These are phyloP conservation scores for Drosophila antonietae DNA, from an alignment of 2,888 invertebrate genomes.

Conservation along the genomic window DNA sequence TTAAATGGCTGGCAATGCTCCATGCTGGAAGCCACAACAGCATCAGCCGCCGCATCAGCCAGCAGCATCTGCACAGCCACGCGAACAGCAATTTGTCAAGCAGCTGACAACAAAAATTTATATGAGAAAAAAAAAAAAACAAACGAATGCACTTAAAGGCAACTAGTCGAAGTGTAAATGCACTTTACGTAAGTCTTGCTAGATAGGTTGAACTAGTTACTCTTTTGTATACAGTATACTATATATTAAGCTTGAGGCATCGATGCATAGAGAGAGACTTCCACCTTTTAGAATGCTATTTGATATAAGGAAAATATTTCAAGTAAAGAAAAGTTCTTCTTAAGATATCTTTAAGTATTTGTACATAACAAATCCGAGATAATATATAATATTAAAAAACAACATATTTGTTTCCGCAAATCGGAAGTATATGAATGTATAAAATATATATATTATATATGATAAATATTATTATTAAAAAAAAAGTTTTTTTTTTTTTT, in stretches of 20 bases:
- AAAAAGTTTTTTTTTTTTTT: background rate
- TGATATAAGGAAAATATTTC: too few relatives aligned
- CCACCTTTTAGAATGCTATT: too few relatives aligned
- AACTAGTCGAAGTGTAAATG: background rate
- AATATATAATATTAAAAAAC: too few relatives aligned
- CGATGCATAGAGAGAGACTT: too few relatives aligned
- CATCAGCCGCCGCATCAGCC: slow-evolving; percentile 14
- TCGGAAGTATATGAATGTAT: background rate
- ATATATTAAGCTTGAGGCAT: too few relatives aligned
- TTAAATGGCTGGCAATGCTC: slow-evolving; percentile 50
- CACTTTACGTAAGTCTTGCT: background rate
- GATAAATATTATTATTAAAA: background rate
- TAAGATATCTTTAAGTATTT: too few relatives aligned
- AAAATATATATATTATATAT: too few relatives aligned
- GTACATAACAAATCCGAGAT: too few relatives aligned
- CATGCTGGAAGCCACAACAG: slow-evolving; percentile 25
- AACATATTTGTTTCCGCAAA: background rate
- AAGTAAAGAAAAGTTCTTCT: too few relatives aligned
- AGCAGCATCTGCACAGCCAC: slow-evolving; percentile 40
- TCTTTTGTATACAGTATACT: too few relatives aligned
- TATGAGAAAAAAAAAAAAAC: background rate
- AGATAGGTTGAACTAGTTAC: background rate
- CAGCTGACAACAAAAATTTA: slow-evolving; percentile 25
- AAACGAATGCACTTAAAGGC: background rate
- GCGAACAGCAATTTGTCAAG: slow-evolving; percentile 61